These are phyloP conservation scores for Axinella damicornis DNA, from an alignment of 37 sponge, comb jelly and placozoan species.

Conservation along the genomic window DNA sequence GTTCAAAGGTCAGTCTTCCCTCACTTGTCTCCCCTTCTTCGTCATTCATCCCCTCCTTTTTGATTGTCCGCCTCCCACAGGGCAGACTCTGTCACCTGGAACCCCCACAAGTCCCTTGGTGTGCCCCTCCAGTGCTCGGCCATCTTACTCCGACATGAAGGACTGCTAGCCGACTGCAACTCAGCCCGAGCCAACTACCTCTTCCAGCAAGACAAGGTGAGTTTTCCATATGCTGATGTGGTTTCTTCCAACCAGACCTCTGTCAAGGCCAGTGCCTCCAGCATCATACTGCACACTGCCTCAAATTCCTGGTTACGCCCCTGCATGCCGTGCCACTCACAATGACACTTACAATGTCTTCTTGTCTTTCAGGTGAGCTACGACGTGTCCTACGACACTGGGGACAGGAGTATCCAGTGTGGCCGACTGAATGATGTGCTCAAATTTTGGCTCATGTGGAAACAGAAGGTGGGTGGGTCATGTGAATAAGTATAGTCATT, in stretches of 20 bases:
- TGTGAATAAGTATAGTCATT: not conserved
- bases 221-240: too few relatives aligned
- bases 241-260: too few relatives aligned
- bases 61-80: conserved; percentile 16
- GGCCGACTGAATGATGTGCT: conserved; percentile 85
- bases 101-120: conserved; percentile 84
- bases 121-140: conserved; percentile 84
- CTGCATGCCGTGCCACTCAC: too few relatives aligned
- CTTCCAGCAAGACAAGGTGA: too few relatives aligned
- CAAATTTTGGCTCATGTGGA: conserved; percentile 92
- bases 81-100: conserved; percentile 88
- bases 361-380: conserved; percentile 66
- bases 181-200: conserved; percentile 47
- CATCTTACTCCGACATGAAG: conserved; percentile 48
- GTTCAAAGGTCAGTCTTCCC: conserved; percentile 49
- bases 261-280: too few relatives aligned
- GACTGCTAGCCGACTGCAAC: conserved; percentile 48
- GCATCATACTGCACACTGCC: too few relatives aligned
- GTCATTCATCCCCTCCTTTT: not conserved
- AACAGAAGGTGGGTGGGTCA: conserved; percentile 26
- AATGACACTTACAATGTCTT: too few relatives aligned
- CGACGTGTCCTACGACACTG: conserved; percentile 82
- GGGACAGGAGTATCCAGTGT: conserved; percentile 93
- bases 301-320: too few relatives aligned
- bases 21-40: too few relatives aligned